These are phyloP conservation scores for Zaprionus kolodkinae DNA, from an alignment of 1,140 invertebrate species.

Conservation along the genomic window DNA sequence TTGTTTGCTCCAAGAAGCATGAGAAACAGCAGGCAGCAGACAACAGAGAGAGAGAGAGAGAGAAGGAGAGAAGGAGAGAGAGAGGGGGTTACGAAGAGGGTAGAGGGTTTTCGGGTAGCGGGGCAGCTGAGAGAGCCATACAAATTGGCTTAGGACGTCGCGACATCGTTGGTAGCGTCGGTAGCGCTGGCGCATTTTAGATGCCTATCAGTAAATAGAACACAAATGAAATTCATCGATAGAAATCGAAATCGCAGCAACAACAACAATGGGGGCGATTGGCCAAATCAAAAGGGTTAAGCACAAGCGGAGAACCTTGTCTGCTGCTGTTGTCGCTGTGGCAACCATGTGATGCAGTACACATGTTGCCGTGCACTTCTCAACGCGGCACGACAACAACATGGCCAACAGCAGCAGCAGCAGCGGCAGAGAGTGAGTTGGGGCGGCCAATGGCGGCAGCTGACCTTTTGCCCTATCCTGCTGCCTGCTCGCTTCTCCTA, in stretches of 20 bases:
- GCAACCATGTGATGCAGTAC: conserved; percentile 80
- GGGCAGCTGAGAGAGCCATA: conserved; percentile 40
- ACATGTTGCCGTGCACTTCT: conserved; percentile 72
- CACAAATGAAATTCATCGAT: conserved; percentile 83
- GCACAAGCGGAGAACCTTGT: conserved; percentile 4
- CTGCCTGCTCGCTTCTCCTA: no score
- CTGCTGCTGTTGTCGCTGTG: conserved; percentile 49
- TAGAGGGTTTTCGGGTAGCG: background rate
- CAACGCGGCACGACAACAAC: conserved; percentile 47
- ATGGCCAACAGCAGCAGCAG: conserved; percentile 25
- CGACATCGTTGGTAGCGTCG: conserved; percentile 23
- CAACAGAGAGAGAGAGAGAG: background rate
- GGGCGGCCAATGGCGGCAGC: conserved; percentile 31
- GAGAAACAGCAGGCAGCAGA: conserved; percentile 33
- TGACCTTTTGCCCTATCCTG: conserved; percentile 62
- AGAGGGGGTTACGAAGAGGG: background rate
- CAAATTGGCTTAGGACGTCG: conserved; percentile 65
- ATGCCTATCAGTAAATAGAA: conserved; percentile 84
- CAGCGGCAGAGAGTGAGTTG: no score
- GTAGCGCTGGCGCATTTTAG: conserved; percentile 76
- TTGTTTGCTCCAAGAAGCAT: conserved; percentile 58
- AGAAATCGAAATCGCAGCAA: conserved; percentile 73
- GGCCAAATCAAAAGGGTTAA: conserved; percentile 68
- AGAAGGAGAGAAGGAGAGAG: background rate
- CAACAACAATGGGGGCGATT: conserved; percentile 56